Evolutionary conservation across 37 sponge, comb jelly and placozoan genomes (phyloP).

Genomic region (Halichondria panicea): DNA sequence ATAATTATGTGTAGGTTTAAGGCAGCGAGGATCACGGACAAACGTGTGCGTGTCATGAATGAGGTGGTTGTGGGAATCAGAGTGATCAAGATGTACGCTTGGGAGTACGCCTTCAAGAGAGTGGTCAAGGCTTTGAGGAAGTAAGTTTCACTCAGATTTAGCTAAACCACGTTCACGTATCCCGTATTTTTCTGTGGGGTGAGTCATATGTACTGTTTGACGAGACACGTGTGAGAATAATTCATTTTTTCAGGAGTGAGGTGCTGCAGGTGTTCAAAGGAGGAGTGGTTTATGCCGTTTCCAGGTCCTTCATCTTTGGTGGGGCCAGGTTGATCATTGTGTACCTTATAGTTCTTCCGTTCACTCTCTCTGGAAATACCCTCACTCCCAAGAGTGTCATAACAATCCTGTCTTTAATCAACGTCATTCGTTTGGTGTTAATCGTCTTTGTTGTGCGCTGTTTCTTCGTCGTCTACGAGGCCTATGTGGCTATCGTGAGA

Average conservation of each 20-base stretch:
- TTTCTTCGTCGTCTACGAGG: constrained; percentile 47
- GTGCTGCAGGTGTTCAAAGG: neutral
- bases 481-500: constrained; percentile 54
- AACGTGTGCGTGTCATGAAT: constrained; percentile 73
- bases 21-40: constrained; percentile 69
- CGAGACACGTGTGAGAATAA: no score
- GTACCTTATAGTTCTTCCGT: constrained; percentile 48
- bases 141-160: constrained; percentile 18
- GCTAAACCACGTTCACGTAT: no score
- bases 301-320: neutral
- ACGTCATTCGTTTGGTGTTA: constrained; percentile 15
- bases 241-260: constrained; percentile 20
- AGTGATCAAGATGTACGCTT: constrained; percentile 91
- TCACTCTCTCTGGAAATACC: constrained; percentile 20
- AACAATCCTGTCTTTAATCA: constrained; percentile 47
- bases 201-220: no score
- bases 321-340: constrained; percentile 21
- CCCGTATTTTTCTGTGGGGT: no score
- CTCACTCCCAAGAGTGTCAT: constrained; percentile 60
- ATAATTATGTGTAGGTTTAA: constrained; percentile 51
- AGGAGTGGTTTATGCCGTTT: constrained; percentile 1
- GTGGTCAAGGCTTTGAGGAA: constrained; percentile 50
- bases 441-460: constrained; percentile 20
- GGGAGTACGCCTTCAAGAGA: constrained; percentile 82
- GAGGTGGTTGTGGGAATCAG: constrained; percentile 84